Conservation (phyloP, 2,797 vertebrate species). For the Ambastaia sidthimunki region DNA sequence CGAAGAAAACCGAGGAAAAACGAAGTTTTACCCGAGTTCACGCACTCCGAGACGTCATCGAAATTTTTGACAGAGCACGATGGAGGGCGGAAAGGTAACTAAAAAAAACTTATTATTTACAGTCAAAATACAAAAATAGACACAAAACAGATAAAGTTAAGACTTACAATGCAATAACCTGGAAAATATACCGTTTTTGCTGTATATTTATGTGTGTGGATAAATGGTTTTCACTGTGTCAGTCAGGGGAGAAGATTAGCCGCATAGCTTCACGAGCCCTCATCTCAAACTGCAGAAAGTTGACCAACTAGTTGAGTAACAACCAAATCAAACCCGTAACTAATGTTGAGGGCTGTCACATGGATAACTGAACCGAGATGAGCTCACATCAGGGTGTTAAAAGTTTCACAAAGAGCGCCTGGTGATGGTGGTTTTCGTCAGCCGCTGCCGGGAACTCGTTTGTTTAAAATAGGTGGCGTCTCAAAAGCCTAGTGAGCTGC, state of each 20-base stretch:
- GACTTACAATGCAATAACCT: background rate
- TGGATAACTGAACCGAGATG: too few species aligned
- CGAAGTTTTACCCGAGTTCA: background rate
- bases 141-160: too few species aligned
- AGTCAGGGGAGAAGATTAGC: background rate
- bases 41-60: background rate
- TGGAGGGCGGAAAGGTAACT: conserved; percentile 55
- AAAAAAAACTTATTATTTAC: background rate
- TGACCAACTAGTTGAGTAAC: conserved; percentile 10
- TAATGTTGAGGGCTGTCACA: background rate
- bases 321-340: background rate
- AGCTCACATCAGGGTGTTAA: background rate
- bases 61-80: conserved; percentile 22
- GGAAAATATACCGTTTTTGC: background rate
- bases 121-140: background rate
- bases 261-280: background rate
- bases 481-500: background rate
- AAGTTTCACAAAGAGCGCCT: background rate
- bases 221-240: background rate
- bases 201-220: background rate
- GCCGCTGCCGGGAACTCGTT: conserved; percentile 21
- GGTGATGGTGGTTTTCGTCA: background rate
- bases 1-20: background rate
- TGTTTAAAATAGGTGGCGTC: background rate
- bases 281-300: background rate